Evolutionary conservation across 2,888 invertebrate genomes (phyloP).

Genomic region (Mimumesa dahlbomi): DNA sequence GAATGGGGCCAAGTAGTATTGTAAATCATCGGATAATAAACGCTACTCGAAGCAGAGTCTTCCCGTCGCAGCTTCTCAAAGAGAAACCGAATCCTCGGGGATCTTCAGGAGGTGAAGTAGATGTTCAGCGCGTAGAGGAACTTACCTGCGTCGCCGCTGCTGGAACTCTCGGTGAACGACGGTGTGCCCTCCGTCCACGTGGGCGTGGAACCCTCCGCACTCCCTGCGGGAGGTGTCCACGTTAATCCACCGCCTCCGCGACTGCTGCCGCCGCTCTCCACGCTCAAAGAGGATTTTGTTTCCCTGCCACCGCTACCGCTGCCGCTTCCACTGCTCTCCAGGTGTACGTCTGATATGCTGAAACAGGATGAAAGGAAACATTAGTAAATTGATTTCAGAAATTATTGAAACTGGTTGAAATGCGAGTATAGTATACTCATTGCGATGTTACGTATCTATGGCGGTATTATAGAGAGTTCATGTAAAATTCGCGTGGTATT

Average conservation of each 20-base stretch:
- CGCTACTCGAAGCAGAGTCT: constrained; percentile 20
- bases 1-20: no score
- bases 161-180: constrained; percentile 98
- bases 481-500: no score
- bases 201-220: constrained; percentile 95
- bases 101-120: constrained; percentile 67
- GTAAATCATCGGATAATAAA: not conserved
- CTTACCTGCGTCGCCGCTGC: constrained; percentile 93
- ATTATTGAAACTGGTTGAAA: no score
- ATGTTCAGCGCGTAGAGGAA: constrained; percentile 75
- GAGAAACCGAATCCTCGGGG: constrained; percentile 1
- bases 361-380: constrained; percentile 14
- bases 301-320: constrained; percentile 81
- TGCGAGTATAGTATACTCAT: no score
- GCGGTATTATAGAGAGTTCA: no score
- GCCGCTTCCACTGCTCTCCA: constrained; percentile 82
- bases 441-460: no score
- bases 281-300: constrained; percentile 84
- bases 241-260: constrained; percentile 81
- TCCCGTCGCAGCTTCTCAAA: no score
- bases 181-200: constrained; percentile 99
- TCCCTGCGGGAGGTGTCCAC: constrained; percentile 91
- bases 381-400: not conserved
- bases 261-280: constrained; percentile 84
- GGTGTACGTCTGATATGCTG: constrained; percentile 88